A percentile compares a stretch with the other conserved stretches of the same genome.
Conservation (phyloP, 2,888 invertebrate genomes). For the Trissoscelio sp. region DNA sequence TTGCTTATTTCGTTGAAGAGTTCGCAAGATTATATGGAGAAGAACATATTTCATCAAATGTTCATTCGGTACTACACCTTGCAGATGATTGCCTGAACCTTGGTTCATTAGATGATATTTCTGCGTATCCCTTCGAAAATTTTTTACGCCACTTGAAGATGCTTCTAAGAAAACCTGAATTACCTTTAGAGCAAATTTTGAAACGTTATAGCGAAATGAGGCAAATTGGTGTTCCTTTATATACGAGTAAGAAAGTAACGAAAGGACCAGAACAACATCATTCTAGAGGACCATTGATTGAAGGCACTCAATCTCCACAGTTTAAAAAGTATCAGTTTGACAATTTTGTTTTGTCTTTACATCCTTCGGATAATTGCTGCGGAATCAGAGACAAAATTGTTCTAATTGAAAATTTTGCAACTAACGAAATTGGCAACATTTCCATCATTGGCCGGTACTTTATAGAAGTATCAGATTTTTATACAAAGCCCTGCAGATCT, state of each 20-base stretch:
- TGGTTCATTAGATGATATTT: slow-evolving; percentile 1
- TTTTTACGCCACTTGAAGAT: slow-evolving; percentile 24
- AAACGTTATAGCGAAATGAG: slow-evolving; percentile 2
- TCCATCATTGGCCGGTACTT: slow-evolving; percentile 2
- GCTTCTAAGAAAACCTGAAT: slow-evolving; percentile 19
- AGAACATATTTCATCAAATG: slow-evolving; percentile 15
- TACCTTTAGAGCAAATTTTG: slow-evolving; percentile 6
- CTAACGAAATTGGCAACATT: neutral
- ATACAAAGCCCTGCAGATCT: neutral
- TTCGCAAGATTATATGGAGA: neutral
- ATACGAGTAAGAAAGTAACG: neutral
- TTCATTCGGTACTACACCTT: slow-evolving; percentile 21
- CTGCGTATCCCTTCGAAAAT: slow-evolving; percentile 17
- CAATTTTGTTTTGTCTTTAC: neutral
- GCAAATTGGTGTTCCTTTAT: neutral
- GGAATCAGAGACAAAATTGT: neutral
- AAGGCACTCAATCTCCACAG: neutral
- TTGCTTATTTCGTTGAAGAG: slow-evolving; percentile 22
- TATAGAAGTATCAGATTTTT: neutral
- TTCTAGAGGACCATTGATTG: neutral
- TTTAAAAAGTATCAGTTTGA: slow-evolving; percentile 14
- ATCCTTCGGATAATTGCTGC: slow-evolving; percentile 31
- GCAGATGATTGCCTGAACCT: slow-evolving; percentile 3
- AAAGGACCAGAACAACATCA: neutral
- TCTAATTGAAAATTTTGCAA: neutral